Base-by-base conservation (phyloP, 2,888 invertebrate genomes). In the Hyposoter dolosus region DNA sequence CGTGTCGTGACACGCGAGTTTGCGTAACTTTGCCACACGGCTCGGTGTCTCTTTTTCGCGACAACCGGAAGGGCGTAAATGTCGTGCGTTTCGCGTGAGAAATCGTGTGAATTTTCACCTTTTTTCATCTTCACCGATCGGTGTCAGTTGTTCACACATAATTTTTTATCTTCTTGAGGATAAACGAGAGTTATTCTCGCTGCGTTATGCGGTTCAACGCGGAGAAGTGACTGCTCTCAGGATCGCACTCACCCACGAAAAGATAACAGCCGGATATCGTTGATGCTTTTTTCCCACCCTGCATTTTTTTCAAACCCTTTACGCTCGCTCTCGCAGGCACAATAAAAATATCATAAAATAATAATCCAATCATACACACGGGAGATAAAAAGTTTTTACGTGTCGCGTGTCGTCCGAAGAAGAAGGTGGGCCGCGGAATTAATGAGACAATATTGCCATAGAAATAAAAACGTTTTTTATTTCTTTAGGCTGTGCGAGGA, bases 321-420 rank as follows among this genome's bases (percentile, higher is more conserved):
- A 15, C 60, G 47, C 60, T 71, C 74, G 19, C 76, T 43, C 65
- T 17, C 17, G 45, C 47, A 28, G 40, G 77, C 53, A 45, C 60
- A 88, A 87, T 81, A 81, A 89, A 87, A 88, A 88, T 83, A 87
- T 60, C 85, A 90, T 88, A 89, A 89, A 90, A 90, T 89, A 89
- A 90, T 89, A 89, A 90, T 90, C 86, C 85, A 69, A 82, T 88
- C 76, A 72, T 68, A 85, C 47, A 85, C 47, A 43, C 35, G 47
- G n/a, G 23, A 12, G 50, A 66, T 12, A 40, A 10, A 17, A 45
- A 72, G 43, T 28, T 68, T 75, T 63, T 17, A 12, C 10, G 23
- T 10, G 89, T 84, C 92, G 87, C 91, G 92, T 92, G 92, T 50
- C 90, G 56, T 77, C 69, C 87, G 66, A 71, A 91, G 66, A 71